Evolutionary conservation across 2,797 vertebrate species (phyloP), one percentile per base, ranked within the genome.

Genomic region (Danio choprae): DNA sequence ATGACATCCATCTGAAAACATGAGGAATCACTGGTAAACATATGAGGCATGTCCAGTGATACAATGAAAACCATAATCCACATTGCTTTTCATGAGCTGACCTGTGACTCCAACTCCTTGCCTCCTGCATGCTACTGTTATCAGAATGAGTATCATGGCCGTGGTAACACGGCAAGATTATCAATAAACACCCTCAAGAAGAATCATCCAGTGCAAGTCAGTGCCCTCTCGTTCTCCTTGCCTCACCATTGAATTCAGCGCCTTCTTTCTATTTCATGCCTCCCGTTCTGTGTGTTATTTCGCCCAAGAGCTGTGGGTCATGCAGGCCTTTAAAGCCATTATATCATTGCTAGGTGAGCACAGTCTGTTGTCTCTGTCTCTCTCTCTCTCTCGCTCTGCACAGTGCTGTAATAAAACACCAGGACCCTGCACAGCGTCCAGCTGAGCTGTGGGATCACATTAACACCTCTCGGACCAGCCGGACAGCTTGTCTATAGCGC

Each of bases 371-470:
- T 74, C 81, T 79, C 11, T 46, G 50, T 90, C 82, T 87, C 73
- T 85, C 88, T 90, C 18, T 20, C 73, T 89, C 84, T 85, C 36
- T 56, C 69, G 59, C 75, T 74, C 64, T 8, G 9, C 88, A 85
- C 83, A 78, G 46, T 81, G 85, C 86, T 87, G 89, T 92, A 92
- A 92, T 94, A 92, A 91, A 92, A 91, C 89, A 91, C 88, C 82
- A 67, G 85, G 84, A 83, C 84, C 76, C 48, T 80, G 87, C 84
- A 84, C 88, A 83, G 87, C 85, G 86, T 87, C 88, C 91, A 90
- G 92, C 92, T 90, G 91, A 93, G 89, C 91, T 90, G 90, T 90
- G 91, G 90, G 89, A 92, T 93, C 89, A 87, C 89, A 91, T 93
- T 91, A 92, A 91, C 82, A 85, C 87, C 88, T 90, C 90, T 87